Conservation (phyloP, 2,797 vertebrate species). For the Sebastes vulpes region DNA sequence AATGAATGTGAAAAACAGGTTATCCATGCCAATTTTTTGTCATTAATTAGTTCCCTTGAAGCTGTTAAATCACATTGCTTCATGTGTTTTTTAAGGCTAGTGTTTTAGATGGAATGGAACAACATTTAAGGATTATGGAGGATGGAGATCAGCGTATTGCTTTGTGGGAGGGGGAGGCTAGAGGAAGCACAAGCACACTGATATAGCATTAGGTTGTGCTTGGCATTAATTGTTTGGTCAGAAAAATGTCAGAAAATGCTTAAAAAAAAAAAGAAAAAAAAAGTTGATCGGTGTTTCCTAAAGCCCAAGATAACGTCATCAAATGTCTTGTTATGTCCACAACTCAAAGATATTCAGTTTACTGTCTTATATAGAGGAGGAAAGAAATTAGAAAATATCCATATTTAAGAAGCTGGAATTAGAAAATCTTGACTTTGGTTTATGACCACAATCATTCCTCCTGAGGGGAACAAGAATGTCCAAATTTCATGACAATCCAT, state of each 20-base stretch:
- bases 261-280: too few relatives aligned
- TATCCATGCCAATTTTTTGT: background rate
- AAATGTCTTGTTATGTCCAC: too few relatives aligned
- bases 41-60: background rate
- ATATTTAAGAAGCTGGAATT: background rate
- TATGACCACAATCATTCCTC: background rate
- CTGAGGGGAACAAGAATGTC: background rate
- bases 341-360: too few relatives aligned
- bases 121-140: constrained; percentile 3
- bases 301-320: too few relatives aligned
- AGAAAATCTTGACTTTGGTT: background rate
- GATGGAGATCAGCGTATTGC: constrained; percentile 7
- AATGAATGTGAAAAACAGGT: background rate
- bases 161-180: background rate
- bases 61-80: background rate
- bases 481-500: background rate
- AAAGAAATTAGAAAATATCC: too few relatives aligned
- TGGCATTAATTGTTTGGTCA: background rate
- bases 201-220: constrained; percentile 49
- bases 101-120: constrained; percentile 8
- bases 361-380: too few relatives aligned
- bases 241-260: too few relatives aligned
- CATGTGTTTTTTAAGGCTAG: constrained; percentile 8
- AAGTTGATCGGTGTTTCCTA: too few relatives aligned
- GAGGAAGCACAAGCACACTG: background rate